These are phyloP conservation scores for Oophaga sylvatica DNA, from an alignment of 2,797 vertebrate genomes.

Conservation along the genomic window DNA sequence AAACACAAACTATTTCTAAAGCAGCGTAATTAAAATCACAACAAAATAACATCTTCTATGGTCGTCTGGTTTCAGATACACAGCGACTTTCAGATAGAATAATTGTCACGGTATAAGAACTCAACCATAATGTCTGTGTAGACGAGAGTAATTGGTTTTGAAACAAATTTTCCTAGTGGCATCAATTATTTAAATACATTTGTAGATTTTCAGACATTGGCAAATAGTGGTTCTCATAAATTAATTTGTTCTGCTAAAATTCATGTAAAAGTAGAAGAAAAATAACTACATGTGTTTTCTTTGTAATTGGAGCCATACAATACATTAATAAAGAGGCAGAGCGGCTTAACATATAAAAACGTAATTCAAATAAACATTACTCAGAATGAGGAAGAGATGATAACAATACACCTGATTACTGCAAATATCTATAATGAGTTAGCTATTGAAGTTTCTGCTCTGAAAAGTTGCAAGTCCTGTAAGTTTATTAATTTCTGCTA, in stretches of 20 bases:
- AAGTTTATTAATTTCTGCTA: not conserved
- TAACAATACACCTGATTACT: conserved; percentile 15
- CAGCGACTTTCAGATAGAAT: conserved; percentile 37
- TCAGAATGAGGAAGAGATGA: conserved; percentile 1
- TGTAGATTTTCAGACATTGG: conserved; percentile 33
- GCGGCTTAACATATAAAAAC: not conserved
- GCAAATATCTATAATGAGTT: conserved; percentile 10
- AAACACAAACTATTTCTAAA: conserved; percentile 47
- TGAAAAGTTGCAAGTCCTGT: conserved; percentile 1
- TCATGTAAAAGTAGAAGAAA: not conserved
- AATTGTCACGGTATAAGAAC: conserved; percentile 36
- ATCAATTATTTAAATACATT: conserved; percentile 53
- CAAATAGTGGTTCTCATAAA: not conserved
- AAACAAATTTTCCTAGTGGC: conserved; percentile 41
- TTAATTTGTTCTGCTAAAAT: conserved; percentile 4
- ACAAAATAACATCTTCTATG: conserved; percentile 52
- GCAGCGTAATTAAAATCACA: conserved; percentile 56
- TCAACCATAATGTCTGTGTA: conserved; percentile 44
- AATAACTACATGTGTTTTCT: conserved; percentile 5
- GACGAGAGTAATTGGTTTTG: conserved; percentile 50
- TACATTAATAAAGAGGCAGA: not conserved
- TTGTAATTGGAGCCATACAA: not conserved
- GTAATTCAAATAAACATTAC: not conserved
- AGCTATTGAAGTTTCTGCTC: not conserved
- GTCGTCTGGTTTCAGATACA: conserved; percentile 30